Conservation (phyloP, 2,797 vertebrate genomes). For the Sorex maritimensis region DNA sequence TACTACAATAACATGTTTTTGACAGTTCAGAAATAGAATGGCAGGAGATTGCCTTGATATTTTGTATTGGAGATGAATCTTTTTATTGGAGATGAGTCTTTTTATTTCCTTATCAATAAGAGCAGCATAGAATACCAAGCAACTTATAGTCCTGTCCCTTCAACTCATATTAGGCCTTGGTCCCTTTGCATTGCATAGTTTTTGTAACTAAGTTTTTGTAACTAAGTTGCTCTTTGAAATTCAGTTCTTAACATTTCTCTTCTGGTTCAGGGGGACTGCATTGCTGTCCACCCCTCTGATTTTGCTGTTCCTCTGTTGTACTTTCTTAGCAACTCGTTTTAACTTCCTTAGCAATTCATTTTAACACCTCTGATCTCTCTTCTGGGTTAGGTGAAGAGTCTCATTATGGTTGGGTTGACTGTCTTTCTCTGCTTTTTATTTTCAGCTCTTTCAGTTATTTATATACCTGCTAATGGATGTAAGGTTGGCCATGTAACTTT, state of each 20-base stretch:
- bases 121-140: not conserved
- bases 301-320: slow-evolving; percentile 34
- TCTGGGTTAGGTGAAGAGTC: not conserved
- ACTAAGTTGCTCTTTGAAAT: slow-evolving; percentile 41
- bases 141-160: not conserved
- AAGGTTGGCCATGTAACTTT: slow-evolving; percentile 16
- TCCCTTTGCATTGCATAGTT: slow-evolving; percentile 31
- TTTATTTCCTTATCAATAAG: not conserved
- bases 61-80: not conserved
- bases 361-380: not conserved
- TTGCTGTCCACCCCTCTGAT: not conserved
- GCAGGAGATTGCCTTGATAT: not conserved
- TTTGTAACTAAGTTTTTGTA: not conserved
- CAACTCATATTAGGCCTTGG: not conserved
- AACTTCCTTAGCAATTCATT: not conserved
- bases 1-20: slow-evolving; percentile 23
- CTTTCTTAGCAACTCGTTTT: not conserved
- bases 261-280: not conserved
- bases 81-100: not conserved
- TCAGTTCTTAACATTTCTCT: not conserved
- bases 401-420: not conserved
- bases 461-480: not conserved
- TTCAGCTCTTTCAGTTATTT: not conserved
- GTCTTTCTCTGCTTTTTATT: not conserved
- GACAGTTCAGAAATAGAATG: slow-evolving; percentile 35